Evolutionary conservation across 2,113 vertebrate species (phyloP).

Genomic region (Phrynocephalus versicolor): DNA sequence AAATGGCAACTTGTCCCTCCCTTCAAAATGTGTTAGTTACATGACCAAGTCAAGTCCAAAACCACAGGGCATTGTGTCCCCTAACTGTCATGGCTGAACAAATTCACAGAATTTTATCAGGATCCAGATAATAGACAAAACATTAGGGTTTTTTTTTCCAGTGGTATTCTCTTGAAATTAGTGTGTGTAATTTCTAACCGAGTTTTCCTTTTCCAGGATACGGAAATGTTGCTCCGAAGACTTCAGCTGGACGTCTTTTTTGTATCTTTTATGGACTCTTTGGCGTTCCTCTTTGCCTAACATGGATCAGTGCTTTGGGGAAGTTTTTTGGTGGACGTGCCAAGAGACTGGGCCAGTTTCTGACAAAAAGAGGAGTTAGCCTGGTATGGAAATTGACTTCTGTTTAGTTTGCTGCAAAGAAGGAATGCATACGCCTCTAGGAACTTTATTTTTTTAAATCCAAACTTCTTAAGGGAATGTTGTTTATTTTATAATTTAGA

Average conservation of each 20-base stretch:
- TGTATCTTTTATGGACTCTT: conserved; percentile 98
- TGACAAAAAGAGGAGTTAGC: conserved; percentile 92
- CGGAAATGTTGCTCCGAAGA: conserved; percentile 97
- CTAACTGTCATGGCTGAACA: neutral
- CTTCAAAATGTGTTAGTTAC: no score
- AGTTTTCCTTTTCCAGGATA: conserved; percentile 80
- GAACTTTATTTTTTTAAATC: neutral
- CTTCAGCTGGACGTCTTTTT: conserved; percentile 87
- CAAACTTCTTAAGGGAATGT: neutral
- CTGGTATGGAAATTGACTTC: conserved; percentile 78
- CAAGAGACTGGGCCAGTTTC: conserved; percentile 92
- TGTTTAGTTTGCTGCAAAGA: conserved; percentile 16
- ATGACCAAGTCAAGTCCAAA: no score
- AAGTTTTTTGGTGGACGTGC: conserved; percentile 98
- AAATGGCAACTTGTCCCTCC: no score
- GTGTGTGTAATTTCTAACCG: neutral
- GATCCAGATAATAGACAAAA: neutral
- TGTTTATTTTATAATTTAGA: neutral
- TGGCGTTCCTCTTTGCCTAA: conserved; percentile 93
- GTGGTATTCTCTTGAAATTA: neutral
- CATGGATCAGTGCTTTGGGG: conserved; percentile 96
- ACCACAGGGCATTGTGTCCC: no score
- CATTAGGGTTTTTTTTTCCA: neutral
- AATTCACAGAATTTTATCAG: neutral
- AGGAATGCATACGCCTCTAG: neutral